Evolutionary conservation across 2,797 vertebrate species (phyloP).

Genomic region (Acanthurus leucopareius): DNA sequence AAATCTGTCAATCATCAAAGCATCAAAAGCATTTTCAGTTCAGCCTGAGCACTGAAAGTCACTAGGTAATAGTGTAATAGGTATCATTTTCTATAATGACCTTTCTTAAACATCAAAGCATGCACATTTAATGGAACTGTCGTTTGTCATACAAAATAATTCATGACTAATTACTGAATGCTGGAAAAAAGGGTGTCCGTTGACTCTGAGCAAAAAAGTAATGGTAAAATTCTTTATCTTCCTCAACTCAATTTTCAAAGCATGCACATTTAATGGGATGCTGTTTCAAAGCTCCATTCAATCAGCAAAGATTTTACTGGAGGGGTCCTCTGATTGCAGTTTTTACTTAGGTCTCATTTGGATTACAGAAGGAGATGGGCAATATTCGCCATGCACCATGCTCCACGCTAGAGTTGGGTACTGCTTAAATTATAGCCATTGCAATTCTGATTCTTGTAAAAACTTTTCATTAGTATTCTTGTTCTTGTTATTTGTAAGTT

Average conservation of each 20-base stretch:
- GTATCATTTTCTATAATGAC: conserved; percentile 20
- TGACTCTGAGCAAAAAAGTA: conserved; percentile 38
- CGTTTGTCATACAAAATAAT: conserved; percentile 1
- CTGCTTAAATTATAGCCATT: neutral
- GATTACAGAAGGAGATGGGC: neutral
- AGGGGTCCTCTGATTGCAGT: conserved; percentile 30
- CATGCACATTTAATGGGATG: conserved; percentile 29
- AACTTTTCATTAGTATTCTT: neutral
- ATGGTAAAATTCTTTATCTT: conserved; percentile 31
- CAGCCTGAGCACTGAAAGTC: conserved; percentile 25
- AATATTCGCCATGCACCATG: neutral
- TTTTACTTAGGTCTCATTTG: conserved; percentile 22
- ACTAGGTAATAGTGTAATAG: conserved; percentile 10
- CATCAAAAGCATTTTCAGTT: conserved; percentile 35
- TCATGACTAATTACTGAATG: conserved; percentile 37
- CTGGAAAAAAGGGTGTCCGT: conserved; percentile 25
- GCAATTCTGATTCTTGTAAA: neutral
- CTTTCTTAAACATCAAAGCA: conserved; percentile 44
- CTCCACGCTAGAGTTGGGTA: neutral
- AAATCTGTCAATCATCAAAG: conserved; percentile 51
- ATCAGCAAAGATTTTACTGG: conserved; percentile 25
- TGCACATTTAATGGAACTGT: conserved; percentile 30
- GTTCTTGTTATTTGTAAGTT: neutral
- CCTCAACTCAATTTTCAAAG: conserved; percentile 34
- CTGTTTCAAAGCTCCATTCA: conserved; percentile 33